Evolutionary conservation across 2,888 invertebrate genomes (phyloP).

Genomic region (Tenthredo distinguenda): DNA sequence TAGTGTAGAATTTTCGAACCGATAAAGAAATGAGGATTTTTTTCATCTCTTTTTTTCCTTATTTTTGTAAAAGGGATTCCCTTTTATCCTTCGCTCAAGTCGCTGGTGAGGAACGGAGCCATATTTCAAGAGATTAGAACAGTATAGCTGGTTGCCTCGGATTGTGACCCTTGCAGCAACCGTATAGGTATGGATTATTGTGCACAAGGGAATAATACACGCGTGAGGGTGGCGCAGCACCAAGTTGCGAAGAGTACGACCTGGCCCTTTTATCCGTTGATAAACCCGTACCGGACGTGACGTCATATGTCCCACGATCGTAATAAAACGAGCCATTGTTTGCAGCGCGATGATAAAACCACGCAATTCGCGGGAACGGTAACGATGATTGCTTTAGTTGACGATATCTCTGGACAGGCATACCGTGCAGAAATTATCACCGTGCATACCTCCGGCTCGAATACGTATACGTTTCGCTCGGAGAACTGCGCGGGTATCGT

Average conservation of each 20-base stretch:
- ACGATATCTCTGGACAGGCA: slow-evolving; percentile 33
- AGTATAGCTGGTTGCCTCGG: neutral
- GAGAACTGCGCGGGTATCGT: neutral
- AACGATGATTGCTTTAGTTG: slow-evolving; percentile 55
- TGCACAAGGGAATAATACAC: slow-evolving; percentile 43
- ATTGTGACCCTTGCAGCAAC: slow-evolving; percentile 37
- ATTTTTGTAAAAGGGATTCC: neutral
- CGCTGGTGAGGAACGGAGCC: slow-evolving; percentile 5
- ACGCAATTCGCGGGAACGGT: slow-evolving; percentile 54
- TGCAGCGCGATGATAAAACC: slow-evolving; percentile 57
- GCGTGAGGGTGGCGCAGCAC: slow-evolving; percentile 13
- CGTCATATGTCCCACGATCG: slow-evolving; percentile 54
- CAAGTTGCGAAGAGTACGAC: slow-evolving; percentile 1
- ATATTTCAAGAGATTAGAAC: slow-evolving; percentile 43
- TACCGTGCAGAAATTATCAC: slow-evolving; percentile 3
- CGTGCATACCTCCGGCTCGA: neutral
- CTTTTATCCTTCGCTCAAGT: neutral
- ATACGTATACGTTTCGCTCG: neutral
- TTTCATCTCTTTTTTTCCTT: neutral
- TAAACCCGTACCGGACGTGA: slow-evolving; percentile 56
- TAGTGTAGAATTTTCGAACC: neutral
- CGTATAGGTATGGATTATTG: slow-evolving; percentile 31
- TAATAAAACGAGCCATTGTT: slow-evolving; percentile 56
- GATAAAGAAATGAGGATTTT: neutral
- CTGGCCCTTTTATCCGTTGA: slow-evolving; percentile 55